These are phyloP conservation scores for Gallinago nigripennis DNA, from an alignment of 2,797 vertebrate species.

Conservation along the genomic window DNA sequence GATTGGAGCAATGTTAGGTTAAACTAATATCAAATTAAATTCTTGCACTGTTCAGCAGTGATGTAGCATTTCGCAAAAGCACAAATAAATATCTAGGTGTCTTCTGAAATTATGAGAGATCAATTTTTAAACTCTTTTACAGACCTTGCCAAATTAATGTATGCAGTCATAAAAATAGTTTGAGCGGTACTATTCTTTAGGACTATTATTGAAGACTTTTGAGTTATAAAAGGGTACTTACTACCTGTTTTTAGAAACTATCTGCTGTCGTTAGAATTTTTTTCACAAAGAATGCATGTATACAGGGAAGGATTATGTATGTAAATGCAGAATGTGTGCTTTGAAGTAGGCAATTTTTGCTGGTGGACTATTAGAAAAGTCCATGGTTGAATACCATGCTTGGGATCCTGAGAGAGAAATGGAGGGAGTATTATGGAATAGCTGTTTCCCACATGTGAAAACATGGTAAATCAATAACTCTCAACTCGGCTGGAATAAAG, in stretches of 20 bases:
- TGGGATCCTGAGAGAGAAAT: neutral
- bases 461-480: neutral
- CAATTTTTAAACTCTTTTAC: neutral
- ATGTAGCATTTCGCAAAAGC: neutral
- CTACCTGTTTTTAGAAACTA: neutral
- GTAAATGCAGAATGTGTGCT: neutral
- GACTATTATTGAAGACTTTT: neutral
- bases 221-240: neutral
- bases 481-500: neutral
- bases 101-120: neutral
- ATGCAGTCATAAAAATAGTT: neutral
- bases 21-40: conserved; percentile 32
- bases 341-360: neutral
- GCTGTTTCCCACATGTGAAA: neutral
- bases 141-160: conserved; percentile 10
- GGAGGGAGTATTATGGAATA: neutral
- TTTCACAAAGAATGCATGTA: neutral
- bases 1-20: conserved; percentile 37
- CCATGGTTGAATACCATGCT: neutral
- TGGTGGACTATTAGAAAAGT: neutral
- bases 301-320: neutral
- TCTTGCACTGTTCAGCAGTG: neutral
- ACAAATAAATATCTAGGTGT: neutral
- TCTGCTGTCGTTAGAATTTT: neutral
- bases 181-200: neutral